These are phyloP conservation scores for Anaspis maculata DNA, from an alignment of 2,888 invertebrate genomes.

Conservation along the genomic window DNA sequence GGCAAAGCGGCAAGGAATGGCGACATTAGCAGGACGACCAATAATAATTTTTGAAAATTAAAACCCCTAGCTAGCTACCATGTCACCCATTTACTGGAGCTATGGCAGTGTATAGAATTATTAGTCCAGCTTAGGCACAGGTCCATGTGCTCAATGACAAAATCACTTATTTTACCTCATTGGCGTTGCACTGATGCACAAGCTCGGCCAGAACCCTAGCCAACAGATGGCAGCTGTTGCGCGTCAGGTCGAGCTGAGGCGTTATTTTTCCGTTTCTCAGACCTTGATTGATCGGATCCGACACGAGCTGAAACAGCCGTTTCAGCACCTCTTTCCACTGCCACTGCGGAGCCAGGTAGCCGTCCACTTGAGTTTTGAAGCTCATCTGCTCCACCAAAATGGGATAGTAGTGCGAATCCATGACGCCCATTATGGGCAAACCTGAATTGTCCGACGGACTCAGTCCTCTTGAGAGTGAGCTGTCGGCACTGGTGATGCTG, in stretches of 20 bases:
- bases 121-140: too few relatives aligned
- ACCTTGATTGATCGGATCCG: slow-evolving; percentile 62
- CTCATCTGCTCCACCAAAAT: slow-evolving; percentile 72
- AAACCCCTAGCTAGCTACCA: too few relatives aligned
- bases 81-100: too few relatives aligned
- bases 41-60: too few relatives aligned
- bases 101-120: too few relatives aligned
- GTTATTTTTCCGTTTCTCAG: slow-evolving; percentile 42
- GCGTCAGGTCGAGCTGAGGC: slow-evolving; percentile 30
- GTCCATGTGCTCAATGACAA: too few relatives aligned
- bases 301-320: slow-evolving; percentile 70
- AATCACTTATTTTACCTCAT: slow-evolving; percentile 52
- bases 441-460: slow-evolving; percentile 64
- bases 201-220: slow-evolving; percentile 83
- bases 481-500: slow-evolving; percentile 33
- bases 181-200: slow-evolving; percentile 69
- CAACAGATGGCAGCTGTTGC: slow-evolving; percentile 65
- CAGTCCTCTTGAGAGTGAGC: slow-evolving; percentile 48
- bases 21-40: too few relatives aligned
- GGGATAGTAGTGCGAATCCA: slow-evolving; percentile 65
- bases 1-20: too few relatives aligned
- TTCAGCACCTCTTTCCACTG: slow-evolving; percentile 65
- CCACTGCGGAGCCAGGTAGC: slow-evolving; percentile 33
- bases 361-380: slow-evolving; percentile 53
- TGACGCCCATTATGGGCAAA: slow-evolving; percentile 56